Evolutionary conservation across 2,888 invertebrate genomes (phyloP), one percentile per base, ranked within the genome.

Genomic region (Drosophila phalerata): DNA sequence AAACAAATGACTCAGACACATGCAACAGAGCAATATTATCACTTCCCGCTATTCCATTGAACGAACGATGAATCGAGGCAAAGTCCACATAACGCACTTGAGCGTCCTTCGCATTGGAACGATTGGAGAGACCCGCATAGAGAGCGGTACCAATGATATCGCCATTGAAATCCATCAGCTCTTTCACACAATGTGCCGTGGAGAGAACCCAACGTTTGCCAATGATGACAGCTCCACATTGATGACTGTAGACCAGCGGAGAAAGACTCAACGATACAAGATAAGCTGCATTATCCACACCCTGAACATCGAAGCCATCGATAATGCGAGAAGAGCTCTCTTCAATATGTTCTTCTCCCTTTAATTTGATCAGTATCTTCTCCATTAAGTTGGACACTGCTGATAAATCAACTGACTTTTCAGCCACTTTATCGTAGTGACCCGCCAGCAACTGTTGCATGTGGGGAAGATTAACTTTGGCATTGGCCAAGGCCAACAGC

Each of bases 11-110:
- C 30, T 82, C 62, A 3, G 84, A 77, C 1, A 92, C 83, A 37
- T 90, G 90, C 25, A 95, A 69, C 19, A 95, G 76, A 5, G 94
- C 94, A 56, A 95, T 94, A 75, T 95, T 94, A 71, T 94, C 93
- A 62, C 93, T 92, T 30, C 92, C 93, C 22, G 92, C 91, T 0
- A 86, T 84, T 11, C 93, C 93, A 57, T 37, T 69, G 77, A 90
- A 92, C 6, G 66, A 51, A 1, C 89, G 88, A 73, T 94, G 93
- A 2, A 90, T 78, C 40, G 92, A 80, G 40, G 87, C 81, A 38
- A 82, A 90, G 38, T 80, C 84, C 19, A 93, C 90, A 0, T 77
- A 61, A 13, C 91, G 87, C 25, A 89, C 73, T 76, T 92, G 92
- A 3, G 90, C 90, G 1, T 67, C 69, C 1, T 51, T 68, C 6